Evolutionary conservation across 2,888 invertebrate species (phyloP), one percentile per base, ranked within the genome.

Genomic region (Nomada fabriciana): DNA sequence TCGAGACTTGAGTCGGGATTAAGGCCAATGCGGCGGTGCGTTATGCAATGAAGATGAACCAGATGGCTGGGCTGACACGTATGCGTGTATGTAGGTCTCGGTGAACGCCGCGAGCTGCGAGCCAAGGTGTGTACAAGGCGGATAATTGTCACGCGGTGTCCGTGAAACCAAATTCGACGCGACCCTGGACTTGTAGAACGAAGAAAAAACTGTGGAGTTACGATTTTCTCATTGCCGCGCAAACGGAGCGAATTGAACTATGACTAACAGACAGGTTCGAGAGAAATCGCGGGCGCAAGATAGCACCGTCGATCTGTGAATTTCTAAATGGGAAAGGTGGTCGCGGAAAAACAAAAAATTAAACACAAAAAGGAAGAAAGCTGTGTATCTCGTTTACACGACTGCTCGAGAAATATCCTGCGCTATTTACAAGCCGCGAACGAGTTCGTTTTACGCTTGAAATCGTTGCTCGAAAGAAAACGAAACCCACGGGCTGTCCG

Each of bases 21-120:
- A 87, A 88, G 86, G 84, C 76, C 82, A 88, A 72, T 74, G 71
- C 71, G 76, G 59, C 79, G 72, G 75, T 74, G 73, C 61, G 72
- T 87, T 87, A 84, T 80, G 76, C 88, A 87, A 87, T 78, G 76
- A 75, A 84, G 82, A 82, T 53, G 80, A 81, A 76, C 75, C 82
- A 77, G 67, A 59, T 71, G 60, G 42, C 47, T 29, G 55, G 42
- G 64, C 25, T 7, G 80, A 57, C 55, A 72, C 72, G 69, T 65
- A 79, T 42, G 68, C 50, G 63, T 57, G 67, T 25, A 55, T 57
- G 67, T 25, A 55, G 55, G 55, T n/a, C 57, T 57, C 50, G 50
- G 59, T 52, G 20, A 59, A 36, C 72, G 72, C 15, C 15, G 47
- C 47, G 47, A 47, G 43, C 43, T 52, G 25, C 47, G 20, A 74